Conservation (phyloP, 2,888 invertebrate species). For the Diarsia rubi region DNA sequence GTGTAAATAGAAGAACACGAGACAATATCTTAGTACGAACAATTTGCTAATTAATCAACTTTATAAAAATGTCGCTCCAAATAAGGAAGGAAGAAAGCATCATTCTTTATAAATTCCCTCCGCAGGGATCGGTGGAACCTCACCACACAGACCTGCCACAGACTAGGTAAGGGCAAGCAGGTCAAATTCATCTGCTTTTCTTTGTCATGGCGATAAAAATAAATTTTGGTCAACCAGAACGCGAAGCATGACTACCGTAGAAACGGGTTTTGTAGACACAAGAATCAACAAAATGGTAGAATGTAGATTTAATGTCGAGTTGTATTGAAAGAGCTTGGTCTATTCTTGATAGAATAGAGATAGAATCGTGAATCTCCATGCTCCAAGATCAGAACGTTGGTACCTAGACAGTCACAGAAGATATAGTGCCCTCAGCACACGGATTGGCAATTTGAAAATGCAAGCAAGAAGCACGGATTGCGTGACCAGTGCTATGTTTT, state of each 20-base stretch:
- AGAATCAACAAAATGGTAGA: too few species aligned
- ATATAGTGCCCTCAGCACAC: not conserved
- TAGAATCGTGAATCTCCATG: too few species aligned
- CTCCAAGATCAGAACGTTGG: not conserved
- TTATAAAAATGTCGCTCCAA: constrained; percentile 56
- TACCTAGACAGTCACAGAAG: not conserved
- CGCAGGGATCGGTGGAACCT: constrained; percentile 13
- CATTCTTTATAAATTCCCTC: constrained; percentile 53
- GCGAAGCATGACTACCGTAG: too few species aligned
- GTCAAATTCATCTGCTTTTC: not conserved
- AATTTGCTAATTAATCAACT: constrained; percentile 64
- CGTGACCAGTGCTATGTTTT: not conserved
- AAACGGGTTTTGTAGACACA: too few species aligned
- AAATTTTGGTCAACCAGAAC: not conserved
- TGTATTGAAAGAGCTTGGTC: too few species aligned
- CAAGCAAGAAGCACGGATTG: not conserved
- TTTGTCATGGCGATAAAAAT: not conserved
- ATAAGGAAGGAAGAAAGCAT: constrained; percentile 54
- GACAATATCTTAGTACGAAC: constrained; percentile 54
- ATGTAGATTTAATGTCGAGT: too few species aligned
- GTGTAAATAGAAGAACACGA: constrained; percentile 34
- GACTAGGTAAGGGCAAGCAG: not conserved
- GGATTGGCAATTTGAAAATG: not conserved
- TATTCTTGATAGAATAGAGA: too few species aligned
- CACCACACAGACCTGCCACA: constrained; percentile 30